A percentile compares a stretch with the other conserved stretches of the same genome.
Conservation (phyloP, 30 jellyfish, hydroid and myxozoan genomes). For the Turritopsis rubra region DNA sequence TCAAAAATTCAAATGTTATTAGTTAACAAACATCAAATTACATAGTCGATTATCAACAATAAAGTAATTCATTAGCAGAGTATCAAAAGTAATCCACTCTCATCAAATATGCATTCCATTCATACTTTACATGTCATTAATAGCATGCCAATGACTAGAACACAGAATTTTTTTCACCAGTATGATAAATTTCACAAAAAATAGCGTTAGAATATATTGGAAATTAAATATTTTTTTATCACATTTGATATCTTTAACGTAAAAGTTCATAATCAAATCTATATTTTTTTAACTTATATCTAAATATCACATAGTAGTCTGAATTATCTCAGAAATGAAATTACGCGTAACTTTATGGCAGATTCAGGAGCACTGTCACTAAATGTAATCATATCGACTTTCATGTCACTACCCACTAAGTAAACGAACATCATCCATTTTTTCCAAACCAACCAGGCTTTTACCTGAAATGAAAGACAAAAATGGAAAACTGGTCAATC, state of each 20-base stretch:
- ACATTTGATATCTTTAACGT: background rate
- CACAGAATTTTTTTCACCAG: background rate
- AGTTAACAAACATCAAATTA: background rate
- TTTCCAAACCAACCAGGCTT: background rate
- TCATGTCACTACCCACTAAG: background rate
- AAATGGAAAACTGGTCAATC: background rate
- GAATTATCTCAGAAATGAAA: background rate
- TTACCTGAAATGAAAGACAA: background rate
- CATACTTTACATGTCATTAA: background rate
- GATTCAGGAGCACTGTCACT: background rate
- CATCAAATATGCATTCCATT: background rate
- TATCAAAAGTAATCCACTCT: background rate
- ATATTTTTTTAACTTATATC: background rate
- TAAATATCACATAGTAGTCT: background rate
- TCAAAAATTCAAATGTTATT: background rate
- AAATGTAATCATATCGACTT: background rate
- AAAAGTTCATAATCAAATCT: background rate
- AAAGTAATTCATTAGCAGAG: background rate
- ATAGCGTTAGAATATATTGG: background rate
- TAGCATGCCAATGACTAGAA: background rate
- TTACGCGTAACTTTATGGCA: background rate
- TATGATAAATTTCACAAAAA: background rate
- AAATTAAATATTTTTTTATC: background rate
- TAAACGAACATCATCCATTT: background rate
- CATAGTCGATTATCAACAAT: background rate